phyloP scores from a whole-genome alignment of 2,113 vertebrate species.

The Osmerus mordax region DNA sequence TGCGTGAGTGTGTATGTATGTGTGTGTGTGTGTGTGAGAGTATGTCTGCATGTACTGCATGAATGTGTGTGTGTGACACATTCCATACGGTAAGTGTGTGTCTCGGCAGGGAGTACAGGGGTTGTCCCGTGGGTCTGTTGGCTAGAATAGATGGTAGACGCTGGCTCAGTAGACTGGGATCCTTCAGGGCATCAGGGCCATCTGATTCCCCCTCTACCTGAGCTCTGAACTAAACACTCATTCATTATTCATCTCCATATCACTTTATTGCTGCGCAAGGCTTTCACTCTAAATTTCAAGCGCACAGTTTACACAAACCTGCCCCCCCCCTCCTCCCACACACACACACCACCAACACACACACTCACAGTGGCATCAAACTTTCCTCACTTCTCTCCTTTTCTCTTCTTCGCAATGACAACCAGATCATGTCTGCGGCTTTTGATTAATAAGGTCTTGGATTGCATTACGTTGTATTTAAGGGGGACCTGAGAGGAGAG shows the following conservation, averaged over 20 bases:
- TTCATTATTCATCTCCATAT: conserved; percentile 76
- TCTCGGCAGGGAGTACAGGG: conserved; percentile 46
- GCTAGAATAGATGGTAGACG: conserved; percentile 63
- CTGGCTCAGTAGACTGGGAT: conserved; percentile 70
- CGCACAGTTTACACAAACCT: conserved; percentile 54
- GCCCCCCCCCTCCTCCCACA: conserved; percentile 7
- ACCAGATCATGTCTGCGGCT: conserved; percentile 33
- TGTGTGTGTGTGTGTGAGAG: conserved; percentile 14
- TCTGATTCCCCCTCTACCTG: conserved; percentile 66
- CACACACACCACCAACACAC: background rate
- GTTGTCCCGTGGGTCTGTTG: conserved; percentile 52
- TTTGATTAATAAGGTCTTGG: conserved; percentile 28
- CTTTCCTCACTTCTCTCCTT: background rate
- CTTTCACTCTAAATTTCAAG: conserved; percentile 65
- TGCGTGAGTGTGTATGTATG: conserved; percentile 18
- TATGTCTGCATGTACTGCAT: background rate
- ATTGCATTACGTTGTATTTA: conserved; percentile 24
- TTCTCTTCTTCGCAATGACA: conserved; percentile 26
- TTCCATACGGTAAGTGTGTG: background rate
- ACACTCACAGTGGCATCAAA: background rate
- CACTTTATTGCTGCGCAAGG: conserved; percentile 73
- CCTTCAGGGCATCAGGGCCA: conserved; percentile 67
- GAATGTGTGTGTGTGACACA: conserved; percentile 1
- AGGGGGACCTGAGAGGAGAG: conserved; percentile 23
- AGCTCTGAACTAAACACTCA: conserved; percentile 71